Evolutionary conservation across 2,888 invertebrate genomes (phyloP).

Genomic region (Heteromyza rotundicornis): DNA sequence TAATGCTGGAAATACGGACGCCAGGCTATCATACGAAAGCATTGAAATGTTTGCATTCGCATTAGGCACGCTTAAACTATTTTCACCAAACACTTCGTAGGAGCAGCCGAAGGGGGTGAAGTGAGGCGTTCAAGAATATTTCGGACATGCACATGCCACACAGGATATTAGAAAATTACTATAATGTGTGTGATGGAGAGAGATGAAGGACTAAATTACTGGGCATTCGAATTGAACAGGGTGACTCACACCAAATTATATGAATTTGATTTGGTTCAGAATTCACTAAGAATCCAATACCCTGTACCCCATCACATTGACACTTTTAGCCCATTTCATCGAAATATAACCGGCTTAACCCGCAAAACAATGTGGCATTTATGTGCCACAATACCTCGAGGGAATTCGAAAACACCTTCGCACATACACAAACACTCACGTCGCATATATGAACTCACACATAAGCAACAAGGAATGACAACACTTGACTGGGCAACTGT

Average conservation of each 20-base stretch:
- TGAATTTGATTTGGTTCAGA: too few species aligned
- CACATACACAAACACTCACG: not conserved
- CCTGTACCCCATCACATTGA: conserved; percentile 28
- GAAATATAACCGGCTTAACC: conserved; percentile 31
- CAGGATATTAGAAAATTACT: conserved; percentile 2
- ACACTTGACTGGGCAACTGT: conserved; percentile 48
- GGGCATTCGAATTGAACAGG: not conserved
- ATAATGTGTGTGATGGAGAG: not conserved
- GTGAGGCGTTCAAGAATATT: conserved; percentile 20
- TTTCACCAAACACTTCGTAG: conserved; percentile 2
- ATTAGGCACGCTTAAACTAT: conserved; percentile 39
- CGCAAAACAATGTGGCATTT: conserved; percentile 38
- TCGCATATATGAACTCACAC: not conserved
- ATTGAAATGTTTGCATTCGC: conserved; percentile 48
- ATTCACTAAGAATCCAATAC: too few species aligned
- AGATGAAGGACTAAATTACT: not conserved
- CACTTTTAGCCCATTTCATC: conserved; percentile 50
- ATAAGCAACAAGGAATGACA: conserved; percentile 13
- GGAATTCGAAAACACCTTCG: conserved; percentile 26
- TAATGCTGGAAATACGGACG: conserved; percentile 48
- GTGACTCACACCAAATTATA: too few species aligned
- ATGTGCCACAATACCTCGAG: conserved; percentile 31
- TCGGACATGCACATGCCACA: conserved; percentile 5
- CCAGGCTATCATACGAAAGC: conserved; percentile 13
- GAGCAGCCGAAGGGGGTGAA: not conserved